Percentiles rank a stretch among this genome's conserved stretches.
Conservation (phyloP, 2,888 invertebrate genomes). For the Panzeria rudis region DNA sequence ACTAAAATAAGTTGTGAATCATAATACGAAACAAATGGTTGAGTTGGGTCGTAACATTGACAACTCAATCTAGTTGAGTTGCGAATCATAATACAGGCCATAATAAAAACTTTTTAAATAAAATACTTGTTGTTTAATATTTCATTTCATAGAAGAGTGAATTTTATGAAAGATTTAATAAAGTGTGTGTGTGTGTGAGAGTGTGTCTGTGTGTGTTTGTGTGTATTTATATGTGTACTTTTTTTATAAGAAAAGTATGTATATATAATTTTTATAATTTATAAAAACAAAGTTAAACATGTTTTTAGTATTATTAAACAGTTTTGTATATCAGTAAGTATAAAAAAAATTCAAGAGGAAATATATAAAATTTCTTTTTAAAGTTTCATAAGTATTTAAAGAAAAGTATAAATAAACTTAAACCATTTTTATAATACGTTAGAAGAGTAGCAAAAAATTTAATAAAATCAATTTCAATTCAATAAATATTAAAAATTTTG, state of each 20-base stretch:
- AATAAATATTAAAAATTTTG: conserved; percentile 20
- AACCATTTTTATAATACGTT: not conserved
- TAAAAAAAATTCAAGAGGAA: conserved; percentile 6
- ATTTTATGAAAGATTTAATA: conserved; percentile 26
- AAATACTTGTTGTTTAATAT: conserved; percentile 27
- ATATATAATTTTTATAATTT: not conserved
- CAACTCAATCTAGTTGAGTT: too few relatives aligned
- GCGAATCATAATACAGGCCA: too few relatives aligned
- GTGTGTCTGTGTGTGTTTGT: not conserved
- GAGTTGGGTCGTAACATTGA: too few relatives aligned
- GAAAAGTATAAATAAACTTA: conserved; percentile 1
- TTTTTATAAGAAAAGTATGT: conserved; percentile 22
- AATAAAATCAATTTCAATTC: conserved; percentile 21
- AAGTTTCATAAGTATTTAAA: conserved; percentile 5
- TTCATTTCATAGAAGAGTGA: conserved; percentile 30
- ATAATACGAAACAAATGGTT: too few relatives aligned
- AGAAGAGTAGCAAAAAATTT: conserved; percentile 2
- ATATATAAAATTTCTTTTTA: conserved; percentile 2
- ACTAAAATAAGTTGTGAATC: too few relatives aligned
- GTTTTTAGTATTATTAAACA: conserved; percentile 1
- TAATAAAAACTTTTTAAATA: conserved; percentile 34
- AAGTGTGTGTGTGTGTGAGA: conserved; percentile 3
- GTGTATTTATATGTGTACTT: not conserved
- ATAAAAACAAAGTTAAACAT: conserved; percentile 13
- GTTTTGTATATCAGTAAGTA: not conserved